Evolutionary conservation across 2,797 vertebrate genomes (phyloP), one percentile per base, ranked within the genome.

Genomic region (Poecilia velifera): DNA sequence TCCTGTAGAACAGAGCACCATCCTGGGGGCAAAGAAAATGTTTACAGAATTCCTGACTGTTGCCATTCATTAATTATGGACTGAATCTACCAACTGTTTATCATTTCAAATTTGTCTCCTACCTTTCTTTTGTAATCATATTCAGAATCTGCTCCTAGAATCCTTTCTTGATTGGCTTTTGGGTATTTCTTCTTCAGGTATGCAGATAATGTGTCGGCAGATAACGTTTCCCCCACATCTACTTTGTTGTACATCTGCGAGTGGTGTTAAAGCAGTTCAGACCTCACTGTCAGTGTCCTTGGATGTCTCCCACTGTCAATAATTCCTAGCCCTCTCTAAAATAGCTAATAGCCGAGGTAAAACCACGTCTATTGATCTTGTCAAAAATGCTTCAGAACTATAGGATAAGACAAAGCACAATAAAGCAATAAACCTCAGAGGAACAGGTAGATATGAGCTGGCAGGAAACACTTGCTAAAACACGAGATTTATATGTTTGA

Each of bases 111-210:
- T 8, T 43, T 78, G 78, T 1, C 72, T 76, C 80, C 49, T 94
- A 98, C 98, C 96, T 95, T 96, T 89, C 98, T 96, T 75, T 94
- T 96, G 79, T 93, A 89, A 84, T 98, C 98, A 20, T 97, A 98
- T 51, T 94, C 94, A 0, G 98, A 98, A 77, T 96, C 85, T 72
- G 86, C 55, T 76, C 92, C 96, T 1, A 98, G 91, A 91, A 99
- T 96, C 88, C 94, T 95, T 89, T 94, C 92, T 88, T 96, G 72
- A 77, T 94, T 93, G 88, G 95, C 96, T 66, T 94, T 93, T 62
- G 98, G 97, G 91, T 96, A 98, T 87, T 97, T 92, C 43, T 84
- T 96, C 87, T 96, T 96, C 79, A 99, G 93, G 91, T 96, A 89
- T 36, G 74, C 87, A 77, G 94, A 92, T 82, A 99, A 94, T 4